A percentile compares a stretch with the other conserved stretches of the same genome.
Conservation (phyloP, 2,113 vertebrate genomes). For the Zosterops japonicus region DNA sequence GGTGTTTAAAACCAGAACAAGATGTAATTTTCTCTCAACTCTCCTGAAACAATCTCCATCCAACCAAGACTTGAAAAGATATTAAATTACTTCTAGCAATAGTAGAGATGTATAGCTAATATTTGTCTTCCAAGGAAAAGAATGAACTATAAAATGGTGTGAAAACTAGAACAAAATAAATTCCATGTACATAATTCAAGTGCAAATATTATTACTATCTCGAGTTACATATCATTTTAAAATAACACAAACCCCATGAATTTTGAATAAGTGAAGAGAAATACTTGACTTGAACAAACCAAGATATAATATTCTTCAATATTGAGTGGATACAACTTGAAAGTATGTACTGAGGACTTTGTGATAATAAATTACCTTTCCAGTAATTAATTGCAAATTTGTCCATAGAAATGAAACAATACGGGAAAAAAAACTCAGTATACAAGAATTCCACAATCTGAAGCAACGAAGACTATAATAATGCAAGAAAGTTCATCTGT, state of each 20-base stretch:
- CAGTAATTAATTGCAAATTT: background rate
- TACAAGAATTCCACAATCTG: slow-evolving; percentile 57
- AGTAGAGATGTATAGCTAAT: background rate
- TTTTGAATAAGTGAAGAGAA: background rate
- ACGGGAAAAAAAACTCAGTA: background rate
- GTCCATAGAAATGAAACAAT: background rate
- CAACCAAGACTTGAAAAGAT: background rate
- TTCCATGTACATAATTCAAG: background rate
- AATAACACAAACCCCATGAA: background rate
- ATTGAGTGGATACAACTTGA: background rate
- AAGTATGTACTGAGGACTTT: background rate
- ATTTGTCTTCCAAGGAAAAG: background rate
- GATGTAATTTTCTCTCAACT: background rate
- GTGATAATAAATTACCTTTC: background rate
- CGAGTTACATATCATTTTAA: background rate
- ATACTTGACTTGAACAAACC: background rate
- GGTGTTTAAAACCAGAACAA: background rate
- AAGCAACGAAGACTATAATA: slow-evolving; percentile 17
- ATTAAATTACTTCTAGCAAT: background rate
- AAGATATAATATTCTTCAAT: background rate
- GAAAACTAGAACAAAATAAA: background rate
- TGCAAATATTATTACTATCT: background rate
- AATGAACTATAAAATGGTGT: background rate
- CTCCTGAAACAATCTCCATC: background rate
- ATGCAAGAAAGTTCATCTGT: slow-evolving; percentile 18